phyloP scores from a whole-genome alignment of 2,797 vertebrate species.

The Linurgus olivaceus region DNA sequence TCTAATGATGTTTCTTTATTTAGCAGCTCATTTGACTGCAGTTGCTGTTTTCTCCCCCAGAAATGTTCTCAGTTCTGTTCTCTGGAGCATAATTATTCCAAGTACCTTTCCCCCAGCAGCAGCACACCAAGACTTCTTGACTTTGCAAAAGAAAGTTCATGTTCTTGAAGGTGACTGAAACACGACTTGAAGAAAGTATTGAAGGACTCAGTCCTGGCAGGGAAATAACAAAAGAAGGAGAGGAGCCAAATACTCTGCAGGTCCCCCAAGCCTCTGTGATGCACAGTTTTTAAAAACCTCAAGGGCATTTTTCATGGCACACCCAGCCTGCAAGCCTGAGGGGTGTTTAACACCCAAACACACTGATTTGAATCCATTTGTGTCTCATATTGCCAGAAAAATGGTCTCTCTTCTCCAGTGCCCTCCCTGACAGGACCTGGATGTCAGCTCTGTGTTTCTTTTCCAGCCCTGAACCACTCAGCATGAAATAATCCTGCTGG shows the following conservation, averaged over 20 bases:
- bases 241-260: not conserved
- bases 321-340: not conserved
- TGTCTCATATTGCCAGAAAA: not conserved
- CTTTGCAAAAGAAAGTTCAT: not conserved
- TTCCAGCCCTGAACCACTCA: not conserved
- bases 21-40: slow-evolving; percentile 44
- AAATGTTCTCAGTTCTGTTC: slow-evolving; percentile 46
- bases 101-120: not conserved
- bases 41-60: slow-evolving; percentile 28
- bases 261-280: not conserved
- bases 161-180: not conserved
- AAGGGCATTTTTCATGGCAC: not conserved
- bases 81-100: not conserved
- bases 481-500: not conserved
- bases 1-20: slow-evolving; percentile 60
- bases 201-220: not conserved
- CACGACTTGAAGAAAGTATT: not conserved
- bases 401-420: rapidly evolving
- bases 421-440: rapidly evolving
- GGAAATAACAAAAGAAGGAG: not conserved
- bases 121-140: not conserved
- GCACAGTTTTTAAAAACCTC: not conserved
- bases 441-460: not conserved
- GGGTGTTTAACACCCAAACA: not conserved
- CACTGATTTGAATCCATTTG: not conserved